A percentile compares a stretch with the other conserved stretches of the same genome.
Conservation (phyloP, 2,888 invertebrate species). For the Camponotus fellah region DNA sequence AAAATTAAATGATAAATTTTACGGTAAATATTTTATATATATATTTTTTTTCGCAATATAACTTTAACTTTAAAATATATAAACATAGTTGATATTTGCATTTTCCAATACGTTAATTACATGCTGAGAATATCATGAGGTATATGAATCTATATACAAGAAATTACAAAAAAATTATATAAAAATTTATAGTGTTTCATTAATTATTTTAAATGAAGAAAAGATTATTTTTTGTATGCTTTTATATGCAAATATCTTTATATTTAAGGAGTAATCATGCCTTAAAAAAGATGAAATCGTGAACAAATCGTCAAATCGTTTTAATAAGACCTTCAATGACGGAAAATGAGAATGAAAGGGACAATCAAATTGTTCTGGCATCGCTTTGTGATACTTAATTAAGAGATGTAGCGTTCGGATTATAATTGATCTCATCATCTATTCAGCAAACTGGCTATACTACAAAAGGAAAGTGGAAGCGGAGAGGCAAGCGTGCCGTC, state of each 20-base stretch:
- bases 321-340: background rate
- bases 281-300: background rate
- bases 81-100: background rate
- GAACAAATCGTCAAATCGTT: background rate
- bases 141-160: background rate
- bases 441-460: background rate
- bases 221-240: background rate
- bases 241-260: background rate
- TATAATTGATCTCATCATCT: conserved; percentile 36
- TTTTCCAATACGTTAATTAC: background rate
- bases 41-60: background rate
- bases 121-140: background rate
- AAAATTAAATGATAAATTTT: background rate
- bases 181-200: background rate
- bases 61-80: conserved; percentile 10
- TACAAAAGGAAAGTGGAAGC: conserved; percentile 17
- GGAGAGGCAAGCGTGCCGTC: background rate
- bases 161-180: background rate
- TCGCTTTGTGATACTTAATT: conserved; percentile 10
- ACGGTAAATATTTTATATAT: background rate
- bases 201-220: conserved; percentile 2
- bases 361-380: background rate
- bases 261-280: background rate
- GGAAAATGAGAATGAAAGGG: background rate
- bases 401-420: background rate